Evolutionary conservation across 2,888 invertebrate genomes (phyloP), one percentile per base, ranked within the genome.

Genomic region (Parnassius apollo): DNA sequence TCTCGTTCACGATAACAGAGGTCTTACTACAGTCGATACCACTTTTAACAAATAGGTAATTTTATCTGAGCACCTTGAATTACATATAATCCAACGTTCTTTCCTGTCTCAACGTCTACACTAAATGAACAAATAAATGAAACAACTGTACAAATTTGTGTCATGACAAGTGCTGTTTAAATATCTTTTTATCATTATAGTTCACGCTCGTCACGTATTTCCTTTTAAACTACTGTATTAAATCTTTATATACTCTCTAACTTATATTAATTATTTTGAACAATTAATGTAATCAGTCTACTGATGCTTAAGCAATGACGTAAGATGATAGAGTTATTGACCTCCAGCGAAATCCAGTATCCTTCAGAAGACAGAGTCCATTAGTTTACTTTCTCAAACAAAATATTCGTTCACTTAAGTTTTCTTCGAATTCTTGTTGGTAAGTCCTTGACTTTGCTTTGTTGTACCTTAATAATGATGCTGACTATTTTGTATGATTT

Each of bases 1-100:
- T 89, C 90, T 85, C 86, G 76, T 69, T 72, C 75, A 75, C 85
- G 90, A 90, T 88, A 89, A 91, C 87, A 86, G 83, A 82, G 82
- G 83, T 82, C 83, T 81, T 75, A 75, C 75, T 79, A 80, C 73
- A 81, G 80, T 75, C 83, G 82, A 81, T 83, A 80, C 77, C 76
- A 82, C 81, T 84, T 87, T 86, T 86, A 85, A 80, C 86, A 86
- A 85, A 84, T 82, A 73, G 80, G 80, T 82, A 77, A 83, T 87
- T 61, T 87, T 87, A 88, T 88, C 85, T 83, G 69, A 80, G 75
- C 81, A 84, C 82, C 79, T 82, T 81, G 76, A 78, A 80, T 82
- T 78, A 79, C 84, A 76, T 78, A 78, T 80, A 75, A 75, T 57
- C 66, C 75, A 72, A 74, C 77, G 77, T 76, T 80, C 71, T 72